A percentile compares a stretch with the other conserved stretches of the same genome.
These are phyloP conservation scores for Sinohyriopsis cumingii DNA, from an alignment of 2,888 invertebrate genomes.

Conservation along the genomic window DNA sequence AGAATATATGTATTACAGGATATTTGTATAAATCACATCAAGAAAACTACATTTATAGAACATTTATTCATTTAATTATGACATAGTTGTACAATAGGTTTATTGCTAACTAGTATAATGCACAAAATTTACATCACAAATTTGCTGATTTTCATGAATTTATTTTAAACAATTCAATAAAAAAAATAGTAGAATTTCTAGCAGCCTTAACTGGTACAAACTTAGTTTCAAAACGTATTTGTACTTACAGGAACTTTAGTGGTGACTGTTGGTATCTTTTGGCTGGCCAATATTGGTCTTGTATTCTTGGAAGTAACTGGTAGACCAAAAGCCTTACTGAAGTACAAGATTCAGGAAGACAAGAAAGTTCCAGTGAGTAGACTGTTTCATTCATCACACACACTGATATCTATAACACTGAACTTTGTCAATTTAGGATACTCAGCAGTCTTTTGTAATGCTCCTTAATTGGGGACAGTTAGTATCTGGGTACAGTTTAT, in stretches of 20 bases:
- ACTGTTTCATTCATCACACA: neutral
- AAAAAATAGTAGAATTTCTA: no score
- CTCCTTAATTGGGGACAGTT: neutral
- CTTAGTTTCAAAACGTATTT: neutral
- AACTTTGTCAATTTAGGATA: neutral
- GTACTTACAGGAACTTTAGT: slow-evolving; percentile 73
- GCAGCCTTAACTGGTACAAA: no score
- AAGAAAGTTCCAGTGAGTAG: slow-evolving; percentile 84
- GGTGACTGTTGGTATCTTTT: slow-evolving; percentile 81
- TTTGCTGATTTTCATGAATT: no score
- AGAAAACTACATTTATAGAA: no score
- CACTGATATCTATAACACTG: neutral
- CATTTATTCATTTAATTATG: no score
- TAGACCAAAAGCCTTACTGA: slow-evolving; percentile 81
- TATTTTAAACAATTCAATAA: no score
- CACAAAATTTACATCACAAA: no score
- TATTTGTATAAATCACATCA: no score
- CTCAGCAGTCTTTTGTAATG: neutral
- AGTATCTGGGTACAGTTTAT: no score
- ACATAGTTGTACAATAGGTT: no score
- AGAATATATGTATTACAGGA: no score
- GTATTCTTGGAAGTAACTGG: slow-evolving; percentile 83
- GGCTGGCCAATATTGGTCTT: slow-evolving; percentile 83
- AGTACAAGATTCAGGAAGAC: slow-evolving; percentile 88
- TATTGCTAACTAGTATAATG: no score